phyloP scores from a whole-genome alignment of 2,888 invertebrate genomes.

The Hoplodrina ambigua region DNA sequence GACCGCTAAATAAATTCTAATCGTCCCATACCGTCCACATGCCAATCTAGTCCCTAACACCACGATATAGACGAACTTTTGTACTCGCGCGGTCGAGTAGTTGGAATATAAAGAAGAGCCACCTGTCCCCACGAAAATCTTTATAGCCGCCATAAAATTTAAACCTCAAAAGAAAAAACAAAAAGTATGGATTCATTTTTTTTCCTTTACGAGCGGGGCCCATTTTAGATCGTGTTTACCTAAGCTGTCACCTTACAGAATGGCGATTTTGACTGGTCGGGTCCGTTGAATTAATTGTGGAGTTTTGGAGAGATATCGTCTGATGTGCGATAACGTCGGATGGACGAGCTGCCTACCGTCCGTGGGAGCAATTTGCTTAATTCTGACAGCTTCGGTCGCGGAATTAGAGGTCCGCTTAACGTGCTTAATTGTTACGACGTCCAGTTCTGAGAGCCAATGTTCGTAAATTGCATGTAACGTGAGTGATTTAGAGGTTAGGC shows the following conservation, averaged over 20 bases:
- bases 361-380: slow-evolving; percentile 81
- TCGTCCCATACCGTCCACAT: slow-evolving; percentile 75
- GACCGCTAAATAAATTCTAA: slow-evolving; percentile 89
- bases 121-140: slow-evolving; percentile 90
- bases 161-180: slow-evolving; percentile 88
- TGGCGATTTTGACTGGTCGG: slow-evolving; percentile 89
- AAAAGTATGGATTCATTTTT: slow-evolving; percentile 83
- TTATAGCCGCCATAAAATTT: slow-evolving; percentile 90
- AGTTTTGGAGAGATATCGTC: slow-evolving; percentile 86
- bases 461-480: slow-evolving; percentile 64
- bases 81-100: slow-evolving; percentile 76
- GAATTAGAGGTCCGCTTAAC: slow-evolving; percentile 73
- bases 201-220: slow-evolving; percentile 83
- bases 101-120: slow-evolving; percentile 89
- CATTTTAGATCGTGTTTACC: slow-evolving; percentile 90
- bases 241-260: slow-evolving; percentile 90
- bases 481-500: slow-evolving; percentile 52
- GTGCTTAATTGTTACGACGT: slow-evolving; percentile 79
- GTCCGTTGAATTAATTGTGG: slow-evolving; percentile 87
- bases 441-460: slow-evolving; percentile 69
- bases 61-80: slow-evolving; percentile 78
- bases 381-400: slow-evolving; percentile 78
- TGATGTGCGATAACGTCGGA: slow-evolving; percentile 84
- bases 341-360: slow-evolving; percentile 78
- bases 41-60: slow-evolving; percentile 85